These are phyloP conservation scores for Acrocera orbiculus DNA, from an alignment of 2,888 invertebrate genomes.

Conservation along the genomic window DNA sequence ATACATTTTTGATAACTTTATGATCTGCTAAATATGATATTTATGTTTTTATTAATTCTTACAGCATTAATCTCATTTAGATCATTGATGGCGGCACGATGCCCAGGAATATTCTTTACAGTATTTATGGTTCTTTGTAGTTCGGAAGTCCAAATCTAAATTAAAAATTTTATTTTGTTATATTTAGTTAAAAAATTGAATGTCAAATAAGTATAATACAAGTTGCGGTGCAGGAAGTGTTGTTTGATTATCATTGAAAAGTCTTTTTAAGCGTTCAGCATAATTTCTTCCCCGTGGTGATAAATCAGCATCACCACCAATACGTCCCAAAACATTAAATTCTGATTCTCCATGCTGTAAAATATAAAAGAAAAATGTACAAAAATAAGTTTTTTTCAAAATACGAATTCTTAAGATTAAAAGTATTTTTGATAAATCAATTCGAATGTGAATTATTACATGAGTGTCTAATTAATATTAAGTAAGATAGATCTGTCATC, in stretches of 20 bases:
- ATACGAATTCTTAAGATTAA: too few relatives aligned
- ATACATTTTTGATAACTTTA: too few relatives aligned
- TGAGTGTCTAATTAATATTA: too few relatives aligned
- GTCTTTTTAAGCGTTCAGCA: constrained; percentile 52
- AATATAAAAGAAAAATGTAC: constrained; percentile 28
- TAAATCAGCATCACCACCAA: constrained; percentile 78
- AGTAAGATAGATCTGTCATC: too few relatives aligned
- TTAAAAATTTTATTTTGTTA: neutral
- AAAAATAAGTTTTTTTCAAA: neutral
- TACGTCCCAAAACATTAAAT: constrained; percentile 74
- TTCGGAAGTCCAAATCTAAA: constrained; percentile 71
- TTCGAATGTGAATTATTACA: too few relatives aligned
- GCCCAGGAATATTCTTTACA: constrained; percentile 56
- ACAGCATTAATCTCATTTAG: constrained; percentile 87
- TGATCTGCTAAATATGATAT: too few relatives aligned
- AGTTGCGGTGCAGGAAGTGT: constrained; percentile 15
- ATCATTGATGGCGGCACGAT: constrained; percentile 67
- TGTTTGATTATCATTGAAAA: constrained; percentile 32
- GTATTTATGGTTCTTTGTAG: constrained; percentile 79
- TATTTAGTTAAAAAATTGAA: neutral
- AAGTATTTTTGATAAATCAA: too few relatives aligned
- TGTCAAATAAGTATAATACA: constrained; percentile 9
- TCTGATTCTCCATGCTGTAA: constrained; percentile 82
- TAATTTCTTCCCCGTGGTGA: constrained; percentile 68
- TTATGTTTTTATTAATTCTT: too few relatives aligned